Conservation (phyloP, 2,888 invertebrate species). For the Andrena trimmerana region DNA sequence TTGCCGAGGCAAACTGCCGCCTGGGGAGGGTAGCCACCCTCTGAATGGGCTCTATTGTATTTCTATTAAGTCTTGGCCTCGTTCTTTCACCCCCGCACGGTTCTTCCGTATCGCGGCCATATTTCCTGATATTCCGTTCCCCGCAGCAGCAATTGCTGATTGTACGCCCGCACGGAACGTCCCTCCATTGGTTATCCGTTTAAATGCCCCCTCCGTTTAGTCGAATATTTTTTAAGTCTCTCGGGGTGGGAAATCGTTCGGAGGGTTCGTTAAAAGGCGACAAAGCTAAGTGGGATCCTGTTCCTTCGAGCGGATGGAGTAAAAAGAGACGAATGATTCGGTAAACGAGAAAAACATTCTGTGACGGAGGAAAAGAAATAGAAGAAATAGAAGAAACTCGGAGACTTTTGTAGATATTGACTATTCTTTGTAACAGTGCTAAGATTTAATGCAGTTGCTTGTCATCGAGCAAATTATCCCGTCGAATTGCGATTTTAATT, state of each 20-base stretch:
- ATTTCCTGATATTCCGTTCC: conserved; percentile 39
- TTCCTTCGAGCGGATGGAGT: no score
- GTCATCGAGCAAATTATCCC: conserved; percentile 30
- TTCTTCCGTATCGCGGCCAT: conserved; percentile 55
- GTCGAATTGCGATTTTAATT: conserved; percentile 77
- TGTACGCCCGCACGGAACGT: conserved; percentile 18
- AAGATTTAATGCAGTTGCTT: background rate
- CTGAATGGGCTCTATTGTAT: conserved; percentile 81
- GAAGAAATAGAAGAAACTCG: no score
- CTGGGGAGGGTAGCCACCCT: conserved; percentile 79
- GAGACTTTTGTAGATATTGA: no score
- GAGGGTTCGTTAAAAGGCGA: no score
- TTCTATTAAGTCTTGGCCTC: conserved; percentile 80
- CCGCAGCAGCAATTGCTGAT: conserved; percentile 30
- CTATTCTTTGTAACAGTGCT: background rate
- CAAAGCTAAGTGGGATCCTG: no score
- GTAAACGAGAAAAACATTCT: no score
- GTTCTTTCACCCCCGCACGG: conserved; percentile 61
- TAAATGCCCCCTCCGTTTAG: background rate
- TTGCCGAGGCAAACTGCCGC: conserved; percentile 81
- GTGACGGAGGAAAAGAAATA: no score
- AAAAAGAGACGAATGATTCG: no score
- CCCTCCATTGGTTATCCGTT: background rate
- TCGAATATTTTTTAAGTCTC: no score
- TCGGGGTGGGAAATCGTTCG: no score